Percentiles rank a stretch among this genome's conserved stretches.
These are phyloP conservation scores for Leucania comma DNA, from an alignment of 2,888 invertebrate species.

Conservation along the genomic window DNA sequence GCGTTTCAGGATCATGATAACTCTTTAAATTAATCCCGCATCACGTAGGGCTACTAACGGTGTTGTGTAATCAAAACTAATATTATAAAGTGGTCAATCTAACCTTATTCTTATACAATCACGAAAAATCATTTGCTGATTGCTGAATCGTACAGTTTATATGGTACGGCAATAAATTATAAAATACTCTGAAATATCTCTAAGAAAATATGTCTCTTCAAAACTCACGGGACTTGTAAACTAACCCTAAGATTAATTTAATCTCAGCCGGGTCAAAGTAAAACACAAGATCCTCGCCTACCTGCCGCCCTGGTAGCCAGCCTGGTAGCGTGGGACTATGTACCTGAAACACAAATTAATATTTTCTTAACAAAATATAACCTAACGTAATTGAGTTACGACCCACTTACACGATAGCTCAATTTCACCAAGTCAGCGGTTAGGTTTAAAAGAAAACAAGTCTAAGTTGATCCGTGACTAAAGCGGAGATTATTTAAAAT, in stretches of 20 bases:
- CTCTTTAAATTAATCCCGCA: too few species aligned
- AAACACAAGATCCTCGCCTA: conserved; percentile 13
- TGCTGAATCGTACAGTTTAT: too few species aligned
- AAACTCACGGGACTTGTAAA: conserved; percentile 1
- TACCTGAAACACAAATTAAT: conserved; percentile 34
- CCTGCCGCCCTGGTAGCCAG: not conserved
- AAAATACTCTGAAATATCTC: too few species aligned
- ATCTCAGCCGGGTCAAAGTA: conserved; percentile 37
- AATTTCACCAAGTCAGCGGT: not conserved
- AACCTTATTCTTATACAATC: too few species aligned
- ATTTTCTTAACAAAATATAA: conserved; percentile 46
- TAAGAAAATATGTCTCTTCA: not conserved
- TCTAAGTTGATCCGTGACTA: not conserved
- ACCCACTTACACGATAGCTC: conserved; percentile 7
- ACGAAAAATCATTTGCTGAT: too few species aligned
- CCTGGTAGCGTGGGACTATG: not conserved
- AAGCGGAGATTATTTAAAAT: conserved; percentile 21
- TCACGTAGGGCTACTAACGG: too few species aligned
- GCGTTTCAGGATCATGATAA: too few species aligned
- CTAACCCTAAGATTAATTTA: conserved; percentile 28
- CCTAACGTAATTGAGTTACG: conserved; percentile 38
- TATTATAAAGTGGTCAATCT: too few species aligned
- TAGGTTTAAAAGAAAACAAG: not conserved
- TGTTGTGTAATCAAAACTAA: too few species aligned
- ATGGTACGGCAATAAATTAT: not conserved